Evolutionary conservation across 92 coral and sea anemone species (phyloP).

Genomic region (Plumapathes pennacea): DNA sequence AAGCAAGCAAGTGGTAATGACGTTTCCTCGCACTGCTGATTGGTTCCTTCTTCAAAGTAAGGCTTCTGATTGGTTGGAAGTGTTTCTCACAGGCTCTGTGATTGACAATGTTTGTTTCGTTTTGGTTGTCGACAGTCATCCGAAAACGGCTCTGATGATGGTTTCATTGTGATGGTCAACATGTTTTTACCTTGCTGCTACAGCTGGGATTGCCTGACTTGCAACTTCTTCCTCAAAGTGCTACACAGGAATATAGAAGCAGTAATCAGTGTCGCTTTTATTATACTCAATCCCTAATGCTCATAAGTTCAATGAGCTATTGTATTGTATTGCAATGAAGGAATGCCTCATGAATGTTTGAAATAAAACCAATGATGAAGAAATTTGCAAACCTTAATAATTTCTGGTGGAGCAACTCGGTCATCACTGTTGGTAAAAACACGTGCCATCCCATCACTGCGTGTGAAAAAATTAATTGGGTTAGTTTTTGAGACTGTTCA

Average conservation of each 20-base stretch:
- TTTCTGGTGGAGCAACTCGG: conserved; percentile 82
- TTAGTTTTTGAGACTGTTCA: background rate
- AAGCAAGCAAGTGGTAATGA: no score
- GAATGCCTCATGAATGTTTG: background rate
- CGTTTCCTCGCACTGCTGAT: no score
- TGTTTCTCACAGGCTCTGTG: no score
- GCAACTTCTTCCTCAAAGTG: conserved; percentile 95
- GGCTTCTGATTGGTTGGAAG: no score
- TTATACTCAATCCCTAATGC: background rate
- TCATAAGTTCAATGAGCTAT: background rate
- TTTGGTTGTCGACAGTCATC: no score
- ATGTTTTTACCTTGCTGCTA: conserved; percentile 82
- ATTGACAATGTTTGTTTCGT: no score
- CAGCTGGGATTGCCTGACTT: conserved; percentile 95
- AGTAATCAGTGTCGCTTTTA: background rate
- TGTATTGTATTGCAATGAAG: background rate
- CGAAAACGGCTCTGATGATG: no score
- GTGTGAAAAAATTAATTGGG: background rate
- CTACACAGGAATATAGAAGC: conserved; percentile 12
- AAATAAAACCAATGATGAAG: no score
- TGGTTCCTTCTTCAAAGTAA: no score
- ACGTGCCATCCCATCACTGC: conserved; percentile 96
- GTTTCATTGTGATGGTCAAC: no score
- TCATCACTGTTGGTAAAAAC: conserved; percentile 76
- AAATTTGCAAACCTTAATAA: conserved; percentile 49